Evolutionary conservation across 2,797 vertebrate species (phyloP).

Genomic region (Rhynchonycteris naso): DNA sequence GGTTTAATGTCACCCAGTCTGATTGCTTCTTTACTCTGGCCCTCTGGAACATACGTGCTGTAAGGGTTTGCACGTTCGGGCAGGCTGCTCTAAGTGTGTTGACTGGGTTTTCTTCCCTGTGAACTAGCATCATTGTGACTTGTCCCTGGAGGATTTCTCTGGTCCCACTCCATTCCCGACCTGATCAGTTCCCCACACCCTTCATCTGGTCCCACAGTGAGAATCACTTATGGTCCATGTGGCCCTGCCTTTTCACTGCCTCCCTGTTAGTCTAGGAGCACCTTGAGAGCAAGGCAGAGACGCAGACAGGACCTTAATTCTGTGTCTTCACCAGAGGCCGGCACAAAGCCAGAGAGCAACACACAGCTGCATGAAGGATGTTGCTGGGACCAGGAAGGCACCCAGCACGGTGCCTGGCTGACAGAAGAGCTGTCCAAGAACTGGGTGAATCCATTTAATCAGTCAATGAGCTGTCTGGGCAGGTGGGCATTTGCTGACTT

Average conservation of each 20-base stretch:
- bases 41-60: rapidly evolving
- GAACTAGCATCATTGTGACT: neutral
- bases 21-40: neutral
- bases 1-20: neutral
- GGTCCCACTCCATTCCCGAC: no score
- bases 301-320: neutral
- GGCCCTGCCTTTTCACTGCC: neutral
- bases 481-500: neutral
- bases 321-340: neutral
- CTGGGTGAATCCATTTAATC: rapidly evolving
- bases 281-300: neutral
- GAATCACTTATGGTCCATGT: neutral
- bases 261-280: neutral
- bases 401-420: rapidly evolving
- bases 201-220: neutral
- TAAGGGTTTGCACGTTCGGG: neutral
- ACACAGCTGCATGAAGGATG: neutral
- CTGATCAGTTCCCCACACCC: rapidly evolving
- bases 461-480: neutral
- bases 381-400: neutral
- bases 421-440: neutral
- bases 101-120: neutral
- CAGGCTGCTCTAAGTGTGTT: neutral
- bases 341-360: neutral
- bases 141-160: neutral